These are phyloP conservation scores for Mus minutoides DNA, from an alignment of 2,797 vertebrate species.

Conservation along the genomic window DNA sequence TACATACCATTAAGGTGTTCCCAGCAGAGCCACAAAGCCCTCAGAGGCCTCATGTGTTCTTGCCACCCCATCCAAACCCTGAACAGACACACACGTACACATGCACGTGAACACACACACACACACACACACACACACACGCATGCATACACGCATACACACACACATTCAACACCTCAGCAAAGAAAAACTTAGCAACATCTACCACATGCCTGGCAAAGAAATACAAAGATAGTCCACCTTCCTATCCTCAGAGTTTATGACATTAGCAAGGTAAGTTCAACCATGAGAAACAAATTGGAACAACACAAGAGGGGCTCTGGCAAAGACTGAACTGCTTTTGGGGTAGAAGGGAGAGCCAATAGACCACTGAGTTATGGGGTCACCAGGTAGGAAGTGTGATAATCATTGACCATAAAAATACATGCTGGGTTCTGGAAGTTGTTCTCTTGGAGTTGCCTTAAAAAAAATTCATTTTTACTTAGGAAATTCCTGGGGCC, in stretches of 20 bases:
- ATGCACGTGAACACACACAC: not conserved
- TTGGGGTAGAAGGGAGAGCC: not conserved
- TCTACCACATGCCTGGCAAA: not conserved
- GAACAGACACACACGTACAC: not conserved
- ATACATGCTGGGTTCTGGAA: not conserved
- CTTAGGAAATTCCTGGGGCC: constrained; percentile 12
- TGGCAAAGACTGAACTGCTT: not conserved
- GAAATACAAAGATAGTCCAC: not conserved
- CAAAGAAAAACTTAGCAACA: constrained; percentile 1
- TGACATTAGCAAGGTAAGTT: constrained; percentile 14
- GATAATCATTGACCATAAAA: not conserved
- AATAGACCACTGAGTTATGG: not conserved
- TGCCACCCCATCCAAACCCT: not conserved
- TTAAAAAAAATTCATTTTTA: constrained; percentile 7
- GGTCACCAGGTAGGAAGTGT: constrained; percentile 7
- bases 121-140: not conserved
- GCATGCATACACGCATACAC: not conserved
- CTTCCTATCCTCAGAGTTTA: constrained; percentile 5
- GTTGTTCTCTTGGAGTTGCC: constrained; percentile 26
- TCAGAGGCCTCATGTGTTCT: not conserved
- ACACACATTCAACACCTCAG: not conserved
- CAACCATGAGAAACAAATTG: constrained; percentile 42
- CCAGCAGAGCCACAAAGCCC: not conserved
- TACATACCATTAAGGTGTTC: not conserved
- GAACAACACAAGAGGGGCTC: not conserved